Conservation (phyloP, 2,888 invertebrate species). For the Caenorhabditis drosophilae region DNA sequence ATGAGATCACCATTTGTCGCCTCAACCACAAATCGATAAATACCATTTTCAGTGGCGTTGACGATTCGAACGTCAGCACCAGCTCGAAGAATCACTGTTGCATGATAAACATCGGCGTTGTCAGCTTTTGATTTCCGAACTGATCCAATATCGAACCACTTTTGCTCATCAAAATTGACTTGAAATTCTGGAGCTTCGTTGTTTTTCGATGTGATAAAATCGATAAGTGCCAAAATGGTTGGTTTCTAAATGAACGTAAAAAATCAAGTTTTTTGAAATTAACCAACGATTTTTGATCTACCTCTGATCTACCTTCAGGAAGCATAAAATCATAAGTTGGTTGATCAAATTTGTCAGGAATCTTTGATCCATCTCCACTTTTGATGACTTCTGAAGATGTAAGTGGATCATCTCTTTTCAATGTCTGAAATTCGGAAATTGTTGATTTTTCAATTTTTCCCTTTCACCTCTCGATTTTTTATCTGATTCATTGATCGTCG, state of each 20-base stretch:
- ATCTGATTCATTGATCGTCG: slow-evolving; percentile 17
- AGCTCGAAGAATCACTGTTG: slow-evolving; percentile 33
- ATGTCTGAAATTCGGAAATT: not conserved
- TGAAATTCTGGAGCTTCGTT: slow-evolving; percentile 38
- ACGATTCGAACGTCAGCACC: slow-evolving; percentile 26
- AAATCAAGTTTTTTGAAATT: not conserved
- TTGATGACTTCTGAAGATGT: slow-evolving; percentile 19
- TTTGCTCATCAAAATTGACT: slow-evolving; percentile 39
- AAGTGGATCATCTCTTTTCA: slow-evolving; percentile 15
- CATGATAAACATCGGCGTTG: slow-evolving; percentile 46
- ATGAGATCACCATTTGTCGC: slow-evolving; percentile 26
- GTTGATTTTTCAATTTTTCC: no score
- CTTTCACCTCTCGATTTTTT: slow-evolving; percentile 3
- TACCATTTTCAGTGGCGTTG: slow-evolving; percentile 28
- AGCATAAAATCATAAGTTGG: slow-evolving; percentile 57
- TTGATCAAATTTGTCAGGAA: slow-evolving; percentile 51
- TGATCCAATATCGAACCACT: slow-evolving; percentile 52
- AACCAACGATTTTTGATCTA: slow-evolving; percentile 2
- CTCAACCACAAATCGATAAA: slow-evolving; percentile 40
- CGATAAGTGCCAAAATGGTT: slow-evolving; percentile 47
- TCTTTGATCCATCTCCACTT: slow-evolving; percentile 12
- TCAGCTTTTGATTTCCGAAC: slow-evolving; percentile 37
- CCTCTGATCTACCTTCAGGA: slow-evolving; percentile 49
- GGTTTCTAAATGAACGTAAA: slow-evolving; percentile 20
- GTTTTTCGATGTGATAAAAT: slow-evolving; percentile 37